phyloP scores from a whole-genome alignment of 1,140 invertebrate species.

The Apis cerana region DNA sequence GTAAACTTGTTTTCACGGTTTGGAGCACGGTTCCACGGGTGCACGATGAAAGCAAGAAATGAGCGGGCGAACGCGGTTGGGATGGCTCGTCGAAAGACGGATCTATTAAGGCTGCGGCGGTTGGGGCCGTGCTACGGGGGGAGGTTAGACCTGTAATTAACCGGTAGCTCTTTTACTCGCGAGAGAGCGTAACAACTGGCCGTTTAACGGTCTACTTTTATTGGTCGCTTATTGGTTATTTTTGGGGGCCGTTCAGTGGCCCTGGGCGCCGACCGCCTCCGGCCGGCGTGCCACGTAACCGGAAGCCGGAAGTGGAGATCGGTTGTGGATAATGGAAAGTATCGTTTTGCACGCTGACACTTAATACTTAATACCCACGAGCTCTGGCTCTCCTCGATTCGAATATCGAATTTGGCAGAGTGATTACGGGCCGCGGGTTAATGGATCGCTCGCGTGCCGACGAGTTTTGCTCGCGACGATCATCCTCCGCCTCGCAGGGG shows the following conservation, averaged over 20 bases:
- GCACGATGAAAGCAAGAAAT: conserved; percentile 38
- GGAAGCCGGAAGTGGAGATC: conserved; percentile 71
- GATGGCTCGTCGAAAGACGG: conserved; percentile 70
- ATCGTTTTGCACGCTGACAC: conserved; percentile 26
- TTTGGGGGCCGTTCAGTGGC: conserved; percentile 65
- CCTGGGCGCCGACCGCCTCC: conserved; percentile 56
- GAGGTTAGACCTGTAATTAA: conserved; percentile 80
- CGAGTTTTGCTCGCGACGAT: neutral
- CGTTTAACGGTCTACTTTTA: conserved; percentile 75
- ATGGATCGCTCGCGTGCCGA: conserved; percentile 14
- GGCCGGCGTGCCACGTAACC: conserved; percentile 55
- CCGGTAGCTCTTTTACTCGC: conserved; percentile 80
- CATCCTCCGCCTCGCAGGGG: neutral
- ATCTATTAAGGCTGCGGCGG: conserved; percentile 74
- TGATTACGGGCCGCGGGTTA: conserved; percentile 32
- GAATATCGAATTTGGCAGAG: conserved; percentile 22
- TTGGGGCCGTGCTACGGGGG: conserved; percentile 61
- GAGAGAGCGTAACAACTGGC: conserved; percentile 62
- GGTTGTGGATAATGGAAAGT: conserved; percentile 20
- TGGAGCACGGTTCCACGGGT: neutral
- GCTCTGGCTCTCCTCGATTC: neutral
- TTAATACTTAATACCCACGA: neutral
- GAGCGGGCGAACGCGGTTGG: conserved; percentile 28
- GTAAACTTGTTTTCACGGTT: conserved; percentile 3
- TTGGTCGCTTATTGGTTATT: conserved; percentile 80